Base-by-base conservation (phyloP, 1,140 invertebrate genomes). In the Mactra quadrangularis region DNA sequence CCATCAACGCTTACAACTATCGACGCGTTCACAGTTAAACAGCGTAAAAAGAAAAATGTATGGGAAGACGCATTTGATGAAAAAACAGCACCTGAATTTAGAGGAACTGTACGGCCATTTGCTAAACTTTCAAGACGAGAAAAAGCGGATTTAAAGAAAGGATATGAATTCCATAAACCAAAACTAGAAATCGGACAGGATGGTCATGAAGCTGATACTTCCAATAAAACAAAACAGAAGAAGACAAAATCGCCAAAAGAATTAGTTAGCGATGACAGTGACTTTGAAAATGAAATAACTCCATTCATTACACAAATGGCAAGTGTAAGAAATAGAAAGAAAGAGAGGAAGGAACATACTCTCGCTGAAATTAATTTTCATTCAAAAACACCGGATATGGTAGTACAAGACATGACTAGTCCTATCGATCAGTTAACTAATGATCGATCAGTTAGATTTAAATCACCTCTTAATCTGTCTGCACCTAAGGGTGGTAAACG, bases 1-100 rank as follows among this genome's bases (percentile, higher is more conserved):
- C 90, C 90, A 2, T 89, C 89, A n/a, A 87, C 85, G 1, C 66
- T 90, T 17, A 86, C 85, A 13, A 91, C 89, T 13, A 91, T 91
- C 29, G 90, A 91, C 47, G 90, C 89, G 13, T 91, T 91, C 71
- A 87, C 85, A 4, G 52, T 88, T 6, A 85, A 87, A 76, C 59
- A 84, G 0, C 86, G 68, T 27, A 89, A 87, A 60, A 91, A 90
- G 83, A 76, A 83, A 33, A 91, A 91, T 77, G 75, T 91, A 15
- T 91, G 90, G 90, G 89, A 90, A 33, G 82, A 84, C 35, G 85
- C 71, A 2, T 27, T 84, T 27, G 85, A 85, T 33, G 87, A 88
- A 13, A 84, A 84, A 45, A 84, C 87, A 29, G 25, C 68, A 6
- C 79, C 81, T 0, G 71, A 83, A 57, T 91, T 91, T 71, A 70